These are phyloP conservation scores for Theonella swinhoei DNA, from an alignment of 37 sponge, comb jelly and placozoan species.

Conservation along the genomic window DNA sequence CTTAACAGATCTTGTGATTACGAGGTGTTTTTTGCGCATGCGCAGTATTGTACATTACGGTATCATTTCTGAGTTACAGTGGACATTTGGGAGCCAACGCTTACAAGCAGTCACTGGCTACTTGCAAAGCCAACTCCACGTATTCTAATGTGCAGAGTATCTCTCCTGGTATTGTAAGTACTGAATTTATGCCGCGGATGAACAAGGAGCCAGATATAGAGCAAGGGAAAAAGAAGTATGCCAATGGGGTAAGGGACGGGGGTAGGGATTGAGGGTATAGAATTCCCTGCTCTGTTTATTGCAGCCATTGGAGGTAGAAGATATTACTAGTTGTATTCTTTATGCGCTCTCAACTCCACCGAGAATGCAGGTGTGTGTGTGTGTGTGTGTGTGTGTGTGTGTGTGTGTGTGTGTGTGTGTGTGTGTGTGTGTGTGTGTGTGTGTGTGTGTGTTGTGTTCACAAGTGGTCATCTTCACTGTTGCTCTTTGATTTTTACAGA, in stretches of 20 bases:
- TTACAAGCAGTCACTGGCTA: too few relatives aligned
- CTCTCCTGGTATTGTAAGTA: too few relatives aligned
- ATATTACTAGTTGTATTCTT: conserved; percentile 55
- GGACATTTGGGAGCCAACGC: too few relatives aligned
- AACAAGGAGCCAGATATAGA: conserved; percentile 33
- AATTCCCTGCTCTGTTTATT: too few relatives aligned
- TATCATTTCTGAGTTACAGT: too few relatives aligned
- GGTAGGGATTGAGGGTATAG: too few relatives aligned
- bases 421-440: neutral
- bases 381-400: neutral
- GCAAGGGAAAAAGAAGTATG: conserved; percentile 38
- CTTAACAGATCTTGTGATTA: too few relatives aligned
- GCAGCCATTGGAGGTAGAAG: conserved; percentile 63
- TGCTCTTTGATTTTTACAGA: conserved; percentile 3
- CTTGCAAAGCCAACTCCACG: neutral
- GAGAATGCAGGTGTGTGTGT: conserved; percentile 50
- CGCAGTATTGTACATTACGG: too few relatives aligned
- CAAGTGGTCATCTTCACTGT: neutral
- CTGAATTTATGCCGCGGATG: conserved; percentile 65
- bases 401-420: neutral
- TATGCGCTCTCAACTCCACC: conserved; percentile 71
- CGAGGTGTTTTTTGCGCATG: too few relatives aligned
- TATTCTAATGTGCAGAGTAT: conserved; percentile 74
- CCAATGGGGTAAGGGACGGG: neutral
- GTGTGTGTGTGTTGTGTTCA: neutral